phyloP scores from a whole-genome alignment of 2,888 invertebrate genomes.

The Crossocerus cetratus region DNA sequence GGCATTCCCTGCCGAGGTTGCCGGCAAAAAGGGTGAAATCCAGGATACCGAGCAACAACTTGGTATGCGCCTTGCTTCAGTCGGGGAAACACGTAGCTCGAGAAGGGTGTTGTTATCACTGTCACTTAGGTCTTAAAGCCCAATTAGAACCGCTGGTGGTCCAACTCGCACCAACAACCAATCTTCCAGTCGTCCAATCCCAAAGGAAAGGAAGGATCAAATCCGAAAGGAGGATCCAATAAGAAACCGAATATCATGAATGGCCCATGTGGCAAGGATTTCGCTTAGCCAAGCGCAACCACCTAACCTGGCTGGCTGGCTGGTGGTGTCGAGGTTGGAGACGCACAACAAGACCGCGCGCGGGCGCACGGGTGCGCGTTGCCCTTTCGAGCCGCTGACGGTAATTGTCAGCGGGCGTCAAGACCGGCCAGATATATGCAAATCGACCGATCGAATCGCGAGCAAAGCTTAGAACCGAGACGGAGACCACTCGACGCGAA shows the following conservation, averaged over 20 bases:
- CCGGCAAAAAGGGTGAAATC: slow-evolving; percentile 50
- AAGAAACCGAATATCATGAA: too few relatives aligned
- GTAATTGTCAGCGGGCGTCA: slow-evolving; percentile 38
- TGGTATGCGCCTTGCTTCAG: too few relatives aligned
- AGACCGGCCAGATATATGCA: slow-evolving; percentile 23
- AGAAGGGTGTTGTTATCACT: slow-evolving; percentile 17
- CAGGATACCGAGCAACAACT: too few relatives aligned
- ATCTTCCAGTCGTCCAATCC: too few relatives aligned
- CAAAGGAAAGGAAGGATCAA: too few relatives aligned
- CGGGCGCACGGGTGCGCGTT: not conserved
- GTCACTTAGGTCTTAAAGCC: not conserved
- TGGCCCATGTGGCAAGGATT: too few relatives aligned
- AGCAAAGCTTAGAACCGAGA: too few relatives aligned
- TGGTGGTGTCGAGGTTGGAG: not conserved
- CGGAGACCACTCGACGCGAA: not conserved
- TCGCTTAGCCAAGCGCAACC: too few relatives aligned
- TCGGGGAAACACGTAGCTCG: not conserved
- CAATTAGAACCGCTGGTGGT: slow-evolving; percentile 8
- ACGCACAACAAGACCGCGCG: not conserved
- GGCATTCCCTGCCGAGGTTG: slow-evolving; percentile 37
- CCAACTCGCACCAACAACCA: slow-evolving; percentile 1
- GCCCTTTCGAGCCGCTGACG: slow-evolving; percentile 35
- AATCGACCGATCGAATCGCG: slow-evolving; percentile 27
- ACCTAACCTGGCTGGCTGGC: not conserved
- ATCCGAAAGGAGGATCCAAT: too few relatives aligned